Evolutionary conservation across 2,797 vertebrate species (phyloP).

Genomic region (Tolypeutes matacus): DNA sequence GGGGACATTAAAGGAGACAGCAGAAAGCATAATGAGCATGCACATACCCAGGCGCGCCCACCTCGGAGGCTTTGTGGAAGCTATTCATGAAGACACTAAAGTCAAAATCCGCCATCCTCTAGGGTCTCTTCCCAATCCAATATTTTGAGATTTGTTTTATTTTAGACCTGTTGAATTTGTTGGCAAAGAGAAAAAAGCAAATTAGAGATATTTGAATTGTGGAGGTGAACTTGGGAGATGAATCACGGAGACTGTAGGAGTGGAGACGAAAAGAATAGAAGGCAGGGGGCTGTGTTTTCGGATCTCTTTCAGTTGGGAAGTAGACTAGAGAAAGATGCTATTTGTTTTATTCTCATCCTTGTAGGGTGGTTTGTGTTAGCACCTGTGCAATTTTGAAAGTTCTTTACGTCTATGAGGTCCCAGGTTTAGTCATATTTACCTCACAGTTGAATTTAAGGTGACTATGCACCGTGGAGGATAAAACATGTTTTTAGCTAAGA

Average conservation of each 20-base stretch:
- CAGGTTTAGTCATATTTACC: not conserved
- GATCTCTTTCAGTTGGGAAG: not conserved
- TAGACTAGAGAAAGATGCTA: not conserved
- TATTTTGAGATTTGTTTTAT: constrained; percentile 65
- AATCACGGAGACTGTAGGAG: not conserved
- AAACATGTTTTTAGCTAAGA: constrained; percentile 25
- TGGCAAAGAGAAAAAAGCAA: constrained; percentile 51
- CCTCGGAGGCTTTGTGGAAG: not conserved
- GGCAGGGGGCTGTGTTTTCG: not conserved
- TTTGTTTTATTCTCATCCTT: not conserved
- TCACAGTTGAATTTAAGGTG: not conserved
- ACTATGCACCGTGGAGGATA: not conserved
- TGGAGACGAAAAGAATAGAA: not conserved
- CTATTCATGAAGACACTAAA: constrained; percentile 9
- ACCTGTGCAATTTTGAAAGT: not conserved
- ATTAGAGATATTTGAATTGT: constrained; percentile 63
- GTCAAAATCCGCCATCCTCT: constrained; percentile 23
- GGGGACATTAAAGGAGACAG: not conserved
- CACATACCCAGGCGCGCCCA: too few relatives aligned
- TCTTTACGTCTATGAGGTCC: not conserved
- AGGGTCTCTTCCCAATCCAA: constrained; percentile 12
- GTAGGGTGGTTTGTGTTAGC: not conserved
- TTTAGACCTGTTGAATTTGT: constrained; percentile 64
- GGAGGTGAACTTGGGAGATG: constrained; percentile 48
- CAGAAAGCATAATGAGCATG: not conserved